A percentile compares a stretch with the other conserved stretches of the same genome.
Conservation (phyloP, 92 coral and sea anemone species). For the Metridium senile region DNA sequence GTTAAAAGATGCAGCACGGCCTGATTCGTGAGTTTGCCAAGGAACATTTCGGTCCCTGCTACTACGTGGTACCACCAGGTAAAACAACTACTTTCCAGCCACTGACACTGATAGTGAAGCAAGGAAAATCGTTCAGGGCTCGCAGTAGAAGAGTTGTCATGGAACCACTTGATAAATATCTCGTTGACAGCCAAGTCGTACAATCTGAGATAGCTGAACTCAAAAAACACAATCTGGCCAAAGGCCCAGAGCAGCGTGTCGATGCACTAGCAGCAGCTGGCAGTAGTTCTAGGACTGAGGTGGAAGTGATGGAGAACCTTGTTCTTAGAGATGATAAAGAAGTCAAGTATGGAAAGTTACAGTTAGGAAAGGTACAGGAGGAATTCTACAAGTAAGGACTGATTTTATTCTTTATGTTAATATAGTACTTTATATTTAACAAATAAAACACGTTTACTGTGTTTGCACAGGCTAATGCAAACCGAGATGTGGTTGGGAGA, state of each 20-base stretch:
- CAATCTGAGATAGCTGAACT: conserved; percentile 1
- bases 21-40: conserved; percentile 26
- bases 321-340: neutral
- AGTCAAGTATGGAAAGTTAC: conserved; percentile 16
- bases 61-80: conserved; percentile 35
- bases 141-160: conserved; percentile 12
- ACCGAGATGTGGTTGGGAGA: too few relatives aligned
- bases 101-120: conserved; percentile 25
- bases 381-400: conserved; percentile 28
- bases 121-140: neutral
- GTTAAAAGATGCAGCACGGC: conserved; percentile 27
- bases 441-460: too few relatives aligned
- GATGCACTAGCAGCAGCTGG: neutral
- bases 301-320: conserved; percentile 1
- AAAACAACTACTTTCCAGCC: conserved; percentile 25
- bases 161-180: conserved; percentile 20
- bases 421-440: too few relatives aligned
- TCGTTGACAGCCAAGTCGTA: neutral
- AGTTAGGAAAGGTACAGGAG: conserved; percentile 30
- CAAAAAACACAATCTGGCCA: neutral
- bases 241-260: neutral
- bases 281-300: neutral
- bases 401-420: too few relatives aligned
- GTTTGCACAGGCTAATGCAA: too few relatives aligned
- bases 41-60: conserved; percentile 31